Base-by-base conservation (phyloP, 2,888 invertebrate species). In the Agrilus biguttatus region DNA sequence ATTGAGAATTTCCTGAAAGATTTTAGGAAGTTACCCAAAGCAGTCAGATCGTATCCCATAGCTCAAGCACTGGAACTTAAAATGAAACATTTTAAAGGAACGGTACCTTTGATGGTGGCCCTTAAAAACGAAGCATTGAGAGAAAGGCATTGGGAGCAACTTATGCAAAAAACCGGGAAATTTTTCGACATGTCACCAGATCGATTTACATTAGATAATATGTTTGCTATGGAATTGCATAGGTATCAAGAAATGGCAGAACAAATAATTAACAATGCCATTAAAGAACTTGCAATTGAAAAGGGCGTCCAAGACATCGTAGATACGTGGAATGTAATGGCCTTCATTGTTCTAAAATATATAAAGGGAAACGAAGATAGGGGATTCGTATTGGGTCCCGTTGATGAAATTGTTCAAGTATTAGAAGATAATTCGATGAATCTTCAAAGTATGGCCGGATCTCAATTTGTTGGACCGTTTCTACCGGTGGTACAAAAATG, bases 221-320 rank as follows among this genome's bases (percentile, higher is more conserved):
- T 93, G 80, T 93, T 93, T 60, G 77, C 83, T 2, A 92, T 93
- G 92, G 84, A 93, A 56, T 66, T 92, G 46, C 86, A 89, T 55
- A 77, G 81, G 50, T 88, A 86, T 58, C 82, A 83, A 64, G 87
- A 89, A 0, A 82, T 84, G 5, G 90, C 90, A 33, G 83, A 83
- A 53, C 79, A 81, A 58, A 91, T 93, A 43, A 83, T 93, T 21
- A 87, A 80, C 50, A 83, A 83, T 60, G 92, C 93, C 28, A 80
- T 87, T 48, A 91, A 91, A 57, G 93, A 93, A 63, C 68, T 91
- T 57, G 77, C 82, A n/a, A 91, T 93, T 54, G 93, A 93, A 62
- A 83, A 81, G 51, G 86, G 87, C 12, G 83, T 93, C 0, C 80
- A 78, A 55, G 86, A 89, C 39, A 78, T 93, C 0, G 78, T 82